These are phyloP conservation scores for Sebastes oblongus DNA, from an alignment of 2,797 vertebrate species.

Conservation along the genomic window DNA sequence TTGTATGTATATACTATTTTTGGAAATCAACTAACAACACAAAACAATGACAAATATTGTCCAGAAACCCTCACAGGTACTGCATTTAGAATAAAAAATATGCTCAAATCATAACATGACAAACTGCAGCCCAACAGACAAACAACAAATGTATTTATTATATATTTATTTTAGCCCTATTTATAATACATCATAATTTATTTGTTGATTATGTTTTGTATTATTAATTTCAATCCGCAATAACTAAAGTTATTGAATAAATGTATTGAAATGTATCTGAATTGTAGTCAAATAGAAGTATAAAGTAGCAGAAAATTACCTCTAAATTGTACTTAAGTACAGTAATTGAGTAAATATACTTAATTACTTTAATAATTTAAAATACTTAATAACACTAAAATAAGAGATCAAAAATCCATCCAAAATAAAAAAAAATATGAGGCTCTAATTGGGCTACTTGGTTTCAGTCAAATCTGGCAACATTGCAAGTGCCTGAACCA, in stretches of 20 bases:
- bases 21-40: rapidly evolving
- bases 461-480: not conserved
- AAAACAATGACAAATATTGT: too few relatives aligned
- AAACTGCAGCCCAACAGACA: too few relatives aligned
- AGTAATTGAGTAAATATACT: not conserved
- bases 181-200: not conserved
- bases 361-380: not conserved
- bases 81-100: too few relatives aligned
- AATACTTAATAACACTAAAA: not conserved
- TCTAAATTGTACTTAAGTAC: not conserved
- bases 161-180: too few relatives aligned
- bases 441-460: too few relatives aligned
- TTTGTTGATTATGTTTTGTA: not conserved
- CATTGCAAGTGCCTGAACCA: not conserved
- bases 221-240: too few relatives aligned
- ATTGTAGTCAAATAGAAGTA: not conserved
- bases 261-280: not conserved
- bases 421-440: rapidly evolving
- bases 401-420: too few relatives aligned
- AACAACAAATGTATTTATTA: rapidly evolving
- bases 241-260: not conserved
- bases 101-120: too few relatives aligned
- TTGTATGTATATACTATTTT: too few relatives aligned
- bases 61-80: too few relatives aligned
- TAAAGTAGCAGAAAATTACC: too few relatives aligned